phyloP scores from a whole-genome alignment of 2,797 vertebrate species.

The Urophycis tenuis region DNA sequence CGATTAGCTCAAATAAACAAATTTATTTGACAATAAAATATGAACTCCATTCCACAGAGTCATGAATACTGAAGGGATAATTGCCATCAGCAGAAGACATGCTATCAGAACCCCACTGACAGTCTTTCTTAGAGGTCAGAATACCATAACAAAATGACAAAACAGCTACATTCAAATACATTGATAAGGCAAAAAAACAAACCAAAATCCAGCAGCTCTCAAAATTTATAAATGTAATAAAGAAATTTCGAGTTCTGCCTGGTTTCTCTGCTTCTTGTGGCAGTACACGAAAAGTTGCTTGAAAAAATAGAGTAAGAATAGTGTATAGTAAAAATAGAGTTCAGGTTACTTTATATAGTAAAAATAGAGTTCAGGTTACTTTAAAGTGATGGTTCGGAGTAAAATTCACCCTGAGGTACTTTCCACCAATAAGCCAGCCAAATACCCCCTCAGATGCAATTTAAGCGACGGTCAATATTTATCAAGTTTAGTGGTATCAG shows the following conservation, averaged over 20 bases:
- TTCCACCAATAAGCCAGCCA: too few relatives aligned
- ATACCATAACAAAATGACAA: slow-evolving; percentile 1
- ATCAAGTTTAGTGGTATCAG: too few relatives aligned
- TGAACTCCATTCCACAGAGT: slow-evolving; percentile 8
- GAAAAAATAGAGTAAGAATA: too few relatives aligned
- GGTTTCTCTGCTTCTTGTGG: slow-evolving; percentile 5
- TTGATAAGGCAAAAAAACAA: slow-evolving; percentile 5
- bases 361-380: slow-evolving; percentile 7
- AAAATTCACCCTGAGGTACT: too few relatives aligned
- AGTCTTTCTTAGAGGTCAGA: slow-evolving; percentile 4
- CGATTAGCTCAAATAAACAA: neutral
- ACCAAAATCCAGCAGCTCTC: slow-evolving; percentile 3
- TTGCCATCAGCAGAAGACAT: slow-evolving; percentile 4
- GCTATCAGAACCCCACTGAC: neutral
- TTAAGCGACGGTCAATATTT: too few relatives aligned
- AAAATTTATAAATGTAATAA: slow-evolving; percentile 2
- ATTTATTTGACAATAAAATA: slow-evolving; percentile 4
- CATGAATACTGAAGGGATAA: slow-evolving; percentile 7
- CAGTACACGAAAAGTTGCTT: slow-evolving; percentile 3
- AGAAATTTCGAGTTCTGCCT: neutral
- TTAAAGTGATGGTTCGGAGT: too few relatives aligned
- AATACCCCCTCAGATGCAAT: too few relatives aligned
- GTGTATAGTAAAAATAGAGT: too few relatives aligned
- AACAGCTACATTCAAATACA: neutral
- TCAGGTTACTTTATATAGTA: slow-evolving; percentile 7